Base-by-base conservation (phyloP, 2,888 invertebrate genomes). In the Yponomeuta malinellus region DNA sequence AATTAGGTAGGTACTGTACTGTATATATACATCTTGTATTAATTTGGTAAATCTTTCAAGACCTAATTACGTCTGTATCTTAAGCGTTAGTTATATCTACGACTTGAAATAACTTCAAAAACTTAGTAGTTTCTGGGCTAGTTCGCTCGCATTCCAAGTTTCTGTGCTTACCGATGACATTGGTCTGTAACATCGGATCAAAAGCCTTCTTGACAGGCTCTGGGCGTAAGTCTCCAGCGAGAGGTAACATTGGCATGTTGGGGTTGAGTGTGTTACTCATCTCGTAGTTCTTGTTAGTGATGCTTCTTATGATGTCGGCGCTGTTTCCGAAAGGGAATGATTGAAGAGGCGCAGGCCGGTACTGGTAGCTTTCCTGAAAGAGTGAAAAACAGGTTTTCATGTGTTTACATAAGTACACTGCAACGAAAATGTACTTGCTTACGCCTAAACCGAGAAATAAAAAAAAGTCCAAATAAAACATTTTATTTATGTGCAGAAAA, bases 161-260 rank as follows among this genome's bases (percentile, higher is more conserved):
- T 31, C 8, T 6, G 29, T 9, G 81, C 89, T 87, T 73, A 91
- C 91, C 78, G 59, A 91, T 83, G 59, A 88, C 82, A 64, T 90
- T 90, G 5, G 86, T 88, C 80, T 91, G 90, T 72, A 92, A 75
- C 88, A 91, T 88, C 2, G 92, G 91, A 71, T 92, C 92, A 76
- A 81, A 88, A 43, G 79, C 79, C 75, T 91, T 84, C 81, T 93
- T 93, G 67, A 85, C 84, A 0, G 87, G 83, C 68, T 92, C 90
- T 0, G 88, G 84, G 5, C 91, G 81, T 12, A 91, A 76, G 10
- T 93, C 92, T 6, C 79, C 80, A 64, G 83, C 73, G 88, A 75
- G 0, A 0, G 91, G 85, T 73, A 89, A 74, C 10, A 82, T 74
- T 0, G 86, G 80, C 10, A 85, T 74, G 0, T 52, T 69, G n/a